phyloP scores from a whole-genome alignment of 2,888 invertebrate genomes.

The Orthosia gothica region DNA sequence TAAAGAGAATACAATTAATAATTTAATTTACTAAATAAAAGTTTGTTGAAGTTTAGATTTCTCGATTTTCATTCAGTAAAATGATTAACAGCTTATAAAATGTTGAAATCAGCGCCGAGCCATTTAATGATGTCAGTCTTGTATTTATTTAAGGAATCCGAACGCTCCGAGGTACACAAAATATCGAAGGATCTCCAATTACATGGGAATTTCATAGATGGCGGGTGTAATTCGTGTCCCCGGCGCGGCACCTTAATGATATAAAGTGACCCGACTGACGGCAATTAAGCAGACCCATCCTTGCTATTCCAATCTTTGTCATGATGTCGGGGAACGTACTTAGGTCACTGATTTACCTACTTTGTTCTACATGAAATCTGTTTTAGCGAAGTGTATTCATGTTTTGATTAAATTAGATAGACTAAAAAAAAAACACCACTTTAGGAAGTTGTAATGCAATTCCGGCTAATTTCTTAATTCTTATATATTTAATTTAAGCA shows the following conservation, averaged over 20 bases:
- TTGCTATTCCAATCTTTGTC: no score
- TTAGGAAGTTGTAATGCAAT: no score
- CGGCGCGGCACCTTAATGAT: slow-evolving; percentile 72
- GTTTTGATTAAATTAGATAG: no score
- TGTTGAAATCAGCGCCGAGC: neutral
- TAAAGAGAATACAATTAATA: neutral
- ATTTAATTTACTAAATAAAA: neutral
- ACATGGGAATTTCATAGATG: slow-evolving; percentile 82
- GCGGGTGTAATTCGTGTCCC: slow-evolving; percentile 69
- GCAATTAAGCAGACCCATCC: no score
- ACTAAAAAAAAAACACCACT: no score
- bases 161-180: slow-evolving; percentile 43
- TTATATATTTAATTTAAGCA: no score
- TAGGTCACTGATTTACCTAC: slow-evolving; percentile 5
- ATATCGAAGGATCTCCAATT: slow-evolving; percentile 78
- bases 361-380: neutral
- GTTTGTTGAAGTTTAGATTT: neutral
- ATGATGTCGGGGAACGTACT: slow-evolving; percentile 16
- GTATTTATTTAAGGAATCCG: slow-evolving; percentile 37
- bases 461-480: no score
- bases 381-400: neutral
- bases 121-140: neutral
- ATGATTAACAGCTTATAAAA: neutral
- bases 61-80: neutral
- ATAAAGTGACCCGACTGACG: slow-evolving; percentile 72